Percentiles rank a stretch among this genome's conserved stretches.
phyloP scores from a whole-genome alignment of 2,113 vertebrate genomes.

The Siniperca knerii region DNA sequence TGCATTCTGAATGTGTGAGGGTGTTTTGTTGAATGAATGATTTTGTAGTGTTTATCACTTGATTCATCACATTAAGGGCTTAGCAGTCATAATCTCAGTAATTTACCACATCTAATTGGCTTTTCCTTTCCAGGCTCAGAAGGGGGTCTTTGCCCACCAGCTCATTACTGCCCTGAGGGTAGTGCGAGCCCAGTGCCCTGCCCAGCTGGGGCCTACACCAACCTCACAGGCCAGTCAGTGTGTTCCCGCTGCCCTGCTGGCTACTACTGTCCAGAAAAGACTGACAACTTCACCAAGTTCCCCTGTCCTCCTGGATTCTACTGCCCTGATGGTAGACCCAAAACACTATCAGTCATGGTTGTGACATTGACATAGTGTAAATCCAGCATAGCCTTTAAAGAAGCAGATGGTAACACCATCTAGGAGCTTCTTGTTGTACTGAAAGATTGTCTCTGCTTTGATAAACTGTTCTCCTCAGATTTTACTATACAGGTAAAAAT shows the following conservation, averaged over 20 bases:
- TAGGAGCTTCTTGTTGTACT: background rate
- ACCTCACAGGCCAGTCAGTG: constrained; percentile 85
- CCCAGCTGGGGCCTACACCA: constrained; percentile 90
- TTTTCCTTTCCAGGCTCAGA: constrained; percentile 69
- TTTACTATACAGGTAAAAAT: background rate
- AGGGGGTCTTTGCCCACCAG: constrained; percentile 86
- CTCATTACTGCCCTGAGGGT: constrained; percentile 90
- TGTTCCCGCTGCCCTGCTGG: constrained; percentile 90
- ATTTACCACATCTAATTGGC: constrained; percentile 55
- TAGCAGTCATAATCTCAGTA: constrained; percentile 48
- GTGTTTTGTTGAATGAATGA: constrained; percentile 55
- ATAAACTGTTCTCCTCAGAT: background rate
- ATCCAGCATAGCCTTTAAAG: background rate
- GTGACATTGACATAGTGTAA: background rate
- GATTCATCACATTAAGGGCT: constrained; percentile 54
- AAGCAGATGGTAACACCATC: background rate
- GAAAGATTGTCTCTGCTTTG: constrained; percentile 11
- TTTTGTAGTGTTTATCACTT: constrained; percentile 33
- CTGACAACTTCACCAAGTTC: constrained; percentile 83
- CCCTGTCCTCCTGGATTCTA: constrained; percentile 92
- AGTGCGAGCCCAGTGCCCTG: constrained; percentile 85
- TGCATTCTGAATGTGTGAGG: constrained; percentile 37
- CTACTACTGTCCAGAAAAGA: constrained; percentile 91
- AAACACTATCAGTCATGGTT: background rate
- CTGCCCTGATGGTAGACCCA: constrained; percentile 90